Conservation (phyloP, 2,113 vertebrate species). For the Peromyscus maniculatus region DNA sequence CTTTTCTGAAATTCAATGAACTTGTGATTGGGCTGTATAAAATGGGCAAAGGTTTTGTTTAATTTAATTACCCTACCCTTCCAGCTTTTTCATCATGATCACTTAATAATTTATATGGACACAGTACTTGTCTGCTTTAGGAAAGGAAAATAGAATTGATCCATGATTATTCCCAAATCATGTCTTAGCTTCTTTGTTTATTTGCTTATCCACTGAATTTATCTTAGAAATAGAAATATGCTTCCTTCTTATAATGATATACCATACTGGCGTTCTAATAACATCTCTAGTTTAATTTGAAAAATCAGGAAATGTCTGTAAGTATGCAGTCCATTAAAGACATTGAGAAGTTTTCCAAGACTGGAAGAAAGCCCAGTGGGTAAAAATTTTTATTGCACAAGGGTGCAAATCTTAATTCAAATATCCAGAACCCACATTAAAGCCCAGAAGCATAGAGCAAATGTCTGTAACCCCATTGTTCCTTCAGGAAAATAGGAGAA, state of each 20-base stretch:
- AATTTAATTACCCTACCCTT: neutral
- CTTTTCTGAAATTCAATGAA: constrained; percentile 26
- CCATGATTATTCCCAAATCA: neutral
- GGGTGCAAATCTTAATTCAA: neutral
- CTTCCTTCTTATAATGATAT: neutral
- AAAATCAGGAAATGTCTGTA: neutral
- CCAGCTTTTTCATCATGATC: neutral
- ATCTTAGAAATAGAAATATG: neutral
- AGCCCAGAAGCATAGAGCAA: neutral
- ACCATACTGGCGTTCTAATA: neutral
- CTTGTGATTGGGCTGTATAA: neutral
- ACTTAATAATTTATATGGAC: neutral
- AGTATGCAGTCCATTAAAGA: neutral
- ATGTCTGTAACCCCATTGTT: neutral
- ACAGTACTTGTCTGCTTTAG: neutral
- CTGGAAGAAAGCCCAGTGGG: no score
- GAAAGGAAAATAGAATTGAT: constrained; percentile 1
- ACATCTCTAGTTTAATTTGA: neutral
- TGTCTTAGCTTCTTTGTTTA: neutral
- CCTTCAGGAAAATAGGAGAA: no score
- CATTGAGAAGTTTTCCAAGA: neutral
- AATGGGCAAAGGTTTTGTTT: neutral
- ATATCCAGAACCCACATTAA: neutral
- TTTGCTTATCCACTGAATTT: neutral
- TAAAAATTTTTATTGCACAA: neutral